Conservation (phyloP, 1,140 invertebrate species). For the Neodiprion virginianus region DNA sequence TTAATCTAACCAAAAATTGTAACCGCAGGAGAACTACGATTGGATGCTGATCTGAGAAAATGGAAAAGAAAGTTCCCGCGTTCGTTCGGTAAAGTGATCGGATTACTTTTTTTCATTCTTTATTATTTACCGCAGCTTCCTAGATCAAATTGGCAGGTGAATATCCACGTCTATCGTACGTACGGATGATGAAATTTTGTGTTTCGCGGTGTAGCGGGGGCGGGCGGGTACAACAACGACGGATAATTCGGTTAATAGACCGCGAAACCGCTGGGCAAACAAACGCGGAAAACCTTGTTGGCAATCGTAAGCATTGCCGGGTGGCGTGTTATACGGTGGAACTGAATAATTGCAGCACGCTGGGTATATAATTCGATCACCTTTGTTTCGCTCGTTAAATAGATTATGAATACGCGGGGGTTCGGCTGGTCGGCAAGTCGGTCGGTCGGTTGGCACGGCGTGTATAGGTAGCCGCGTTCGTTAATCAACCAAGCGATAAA, state of each 20-base stretch:
- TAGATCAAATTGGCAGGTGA: too few species aligned
- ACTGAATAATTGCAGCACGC: background rate
- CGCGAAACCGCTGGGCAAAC: background rate
- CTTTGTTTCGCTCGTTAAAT: slow-evolving; percentile 3
- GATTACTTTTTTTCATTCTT: too few species aligned
- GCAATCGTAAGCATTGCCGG: background rate
- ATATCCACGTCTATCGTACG: too few species aligned
- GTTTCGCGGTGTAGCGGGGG: too few species aligned
- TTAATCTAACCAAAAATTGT: too few species aligned
- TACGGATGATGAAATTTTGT: too few species aligned
- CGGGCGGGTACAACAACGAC: background rate
- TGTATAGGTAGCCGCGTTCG: background rate
- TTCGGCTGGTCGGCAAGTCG: background rate
- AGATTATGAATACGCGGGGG: background rate
- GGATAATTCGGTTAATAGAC: slow-evolving; percentile 5
- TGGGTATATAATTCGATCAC: slow-evolving; percentile 1
- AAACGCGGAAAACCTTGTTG: background rate
- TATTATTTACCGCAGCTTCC: too few species aligned
- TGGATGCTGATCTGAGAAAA: too few species aligned
- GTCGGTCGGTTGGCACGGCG: too few species aligned
- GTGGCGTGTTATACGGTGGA: background rate
- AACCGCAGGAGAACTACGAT: too few species aligned
- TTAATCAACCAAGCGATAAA: background rate
- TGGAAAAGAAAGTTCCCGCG: too few species aligned
- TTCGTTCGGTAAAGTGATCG: too few species aligned